Base-by-base conservation (phyloP, 2,113 vertebrate species). In the Patagioenas fasciata region DNA sequence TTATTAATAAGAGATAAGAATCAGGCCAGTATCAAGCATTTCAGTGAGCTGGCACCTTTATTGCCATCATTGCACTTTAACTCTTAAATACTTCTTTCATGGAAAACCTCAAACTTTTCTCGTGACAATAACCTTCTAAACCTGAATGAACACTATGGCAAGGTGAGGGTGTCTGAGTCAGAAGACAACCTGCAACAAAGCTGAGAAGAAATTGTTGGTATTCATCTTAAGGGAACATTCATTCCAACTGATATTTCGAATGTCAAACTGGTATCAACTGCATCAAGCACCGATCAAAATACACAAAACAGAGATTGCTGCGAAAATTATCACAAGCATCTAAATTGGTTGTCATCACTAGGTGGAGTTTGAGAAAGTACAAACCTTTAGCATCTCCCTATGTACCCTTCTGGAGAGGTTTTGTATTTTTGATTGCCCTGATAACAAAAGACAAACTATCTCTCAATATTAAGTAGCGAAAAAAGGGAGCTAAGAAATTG, bases 201-300 rank as follows among this genome's bases (percentile, higher is more conserved):
- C 29, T 13, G 47, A 54, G 32, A 50, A 86, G 54, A 71, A 88
- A 83, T 16, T 60, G 74, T 51, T 80, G 70, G 57, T 72, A 66
- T 87, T 94, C 70, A 18, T 88, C 87, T 88, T 40, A 91, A 95
- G 51, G 28, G 51, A 85, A 91, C 74, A 19, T 40, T 89, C 67
- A 91, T 64, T 57, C 75, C 69, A 64, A 50, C 32, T 47, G 84
- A 15, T 94, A 88, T 77, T 94, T 93, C 90, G 73, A 60, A 94
- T 71, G 83, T 95, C 92, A 92, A 80, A 83, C 66, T 34, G 77
- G 84, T n/a, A 86, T 93, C 82, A 96, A 89, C 66, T 62, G 62
- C 91, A 92, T 91, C 89, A 87, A 69, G 78, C 64, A 36, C 78
- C 36, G 92, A 95, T 95, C 95, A 94, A 96, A 95, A 92, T 64